These are phyloP conservation scores for Psittacara wagleri DNA, from an alignment of 2,113 vertebrate genomes.

Conservation along the genomic window DNA sequence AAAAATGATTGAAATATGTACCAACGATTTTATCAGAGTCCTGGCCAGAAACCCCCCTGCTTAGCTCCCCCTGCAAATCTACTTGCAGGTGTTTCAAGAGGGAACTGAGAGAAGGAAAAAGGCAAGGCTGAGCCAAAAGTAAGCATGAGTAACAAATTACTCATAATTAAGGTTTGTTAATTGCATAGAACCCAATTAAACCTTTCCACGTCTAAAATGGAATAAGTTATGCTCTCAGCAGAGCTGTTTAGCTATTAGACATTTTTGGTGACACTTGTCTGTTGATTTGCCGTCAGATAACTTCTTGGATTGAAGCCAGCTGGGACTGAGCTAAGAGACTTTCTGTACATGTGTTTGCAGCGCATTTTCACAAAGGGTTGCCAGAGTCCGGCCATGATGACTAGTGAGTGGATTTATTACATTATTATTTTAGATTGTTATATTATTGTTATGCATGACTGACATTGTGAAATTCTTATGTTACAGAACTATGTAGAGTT, in stretches of 20 bases:
- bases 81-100: slow-evolving; percentile 51
- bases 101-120: slow-evolving; percentile 45
- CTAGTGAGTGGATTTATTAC: slow-evolving; percentile 65
- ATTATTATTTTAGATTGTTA: slow-evolving; percentile 64
- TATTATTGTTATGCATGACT: slow-evolving; percentile 69
- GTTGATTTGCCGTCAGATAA: slow-evolving; percentile 60
- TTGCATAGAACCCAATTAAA: slow-evolving; percentile 60
- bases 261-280: slow-evolving; percentile 58
- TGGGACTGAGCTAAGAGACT: not conserved
- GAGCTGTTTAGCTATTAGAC: not conserved
- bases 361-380: slow-evolving; percentile 57
- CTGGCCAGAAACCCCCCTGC: not conserved
- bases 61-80: not conserved
- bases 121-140: slow-evolving; percentile 19
- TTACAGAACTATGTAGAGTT: slow-evolving; percentile 43
- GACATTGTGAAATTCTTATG: slow-evolving; percentile 45
- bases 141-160: slow-evolving; percentile 61
- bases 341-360: slow-evolving; percentile 54
- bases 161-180: slow-evolving; percentile 63
- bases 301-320: slow-evolving; percentile 35
- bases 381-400: slow-evolving; percentile 55
- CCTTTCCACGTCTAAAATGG: slow-evolving; percentile 52
- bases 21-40: slow-evolving; percentile 39
- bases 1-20: slow-evolving; percentile 28
- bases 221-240: slow-evolving; percentile 57